These are phyloP conservation scores for Siderastrea siderea DNA, from an alignment of 92 coral and sea anemone genomes.

Conservation along the genomic window DNA sequence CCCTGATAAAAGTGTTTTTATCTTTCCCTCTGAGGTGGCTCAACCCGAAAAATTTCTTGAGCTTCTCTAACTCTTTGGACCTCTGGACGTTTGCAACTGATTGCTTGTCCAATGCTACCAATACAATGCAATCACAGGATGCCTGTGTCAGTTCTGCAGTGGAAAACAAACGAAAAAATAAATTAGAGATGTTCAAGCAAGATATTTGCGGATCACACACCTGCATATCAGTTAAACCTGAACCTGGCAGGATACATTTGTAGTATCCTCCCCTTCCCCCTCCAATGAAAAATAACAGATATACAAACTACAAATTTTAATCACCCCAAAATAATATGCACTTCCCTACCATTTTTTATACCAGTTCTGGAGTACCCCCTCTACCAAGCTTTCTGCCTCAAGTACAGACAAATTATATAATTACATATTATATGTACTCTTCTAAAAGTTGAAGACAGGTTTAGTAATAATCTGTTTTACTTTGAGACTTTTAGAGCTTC, in stretches of 20 bases:
- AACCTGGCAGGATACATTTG: background rate
- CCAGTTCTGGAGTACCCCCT: too few relatives aligned
- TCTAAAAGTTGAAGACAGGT: too few relatives aligned
- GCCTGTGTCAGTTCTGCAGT: conserved; percentile 27
- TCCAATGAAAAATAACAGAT: too few relatives aligned
- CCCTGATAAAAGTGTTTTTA: conserved; percentile 21
- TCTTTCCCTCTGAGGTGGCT: conserved; percentile 36
- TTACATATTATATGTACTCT: too few relatives aligned
- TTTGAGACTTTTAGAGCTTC: too few relatives aligned
- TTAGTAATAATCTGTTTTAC: too few relatives aligned
- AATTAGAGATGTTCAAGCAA: background rate
- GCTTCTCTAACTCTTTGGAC: conserved; percentile 9
- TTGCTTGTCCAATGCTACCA: conserved; percentile 8
- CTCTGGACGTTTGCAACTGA: background rate
- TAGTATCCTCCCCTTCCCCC: too few relatives aligned
- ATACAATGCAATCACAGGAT: conserved; percentile 19
- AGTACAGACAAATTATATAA: too few relatives aligned
- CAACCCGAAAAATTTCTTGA: conserved; percentile 15
- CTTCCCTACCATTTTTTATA: too few relatives aligned
- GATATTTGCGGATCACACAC: background rate
- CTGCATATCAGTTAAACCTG: background rate
- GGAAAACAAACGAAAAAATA: background rate
- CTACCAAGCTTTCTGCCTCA: too few relatives aligned
- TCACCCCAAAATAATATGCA: too few relatives aligned
- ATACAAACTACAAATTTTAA: too few relatives aligned